Percentiles rank a stretch among this genome's conserved stretches.
These are phyloP conservation scores for Helicoverpa assulta DNA, from an alignment of 2,888 invertebrate species.

Conservation along the genomic window DNA sequence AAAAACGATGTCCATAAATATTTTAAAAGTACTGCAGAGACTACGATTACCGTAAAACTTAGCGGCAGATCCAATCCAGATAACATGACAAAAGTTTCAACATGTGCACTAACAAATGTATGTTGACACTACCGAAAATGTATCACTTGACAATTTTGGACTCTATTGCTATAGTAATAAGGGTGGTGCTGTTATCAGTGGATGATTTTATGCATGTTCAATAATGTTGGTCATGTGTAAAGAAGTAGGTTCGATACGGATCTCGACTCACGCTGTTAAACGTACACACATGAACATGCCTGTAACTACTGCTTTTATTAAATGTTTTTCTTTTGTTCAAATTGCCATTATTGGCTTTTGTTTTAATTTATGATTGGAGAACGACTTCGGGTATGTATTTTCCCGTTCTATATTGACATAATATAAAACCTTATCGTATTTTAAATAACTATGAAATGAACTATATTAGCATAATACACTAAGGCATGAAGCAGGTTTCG, in stretches of 20 bases:
- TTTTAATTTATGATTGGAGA: slow-evolving; percentile 54
- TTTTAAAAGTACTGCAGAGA: slow-evolving; percentile 69
- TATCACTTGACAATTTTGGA: slow-evolving; percentile 26
- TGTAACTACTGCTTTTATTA: slow-evolving; percentile 78
- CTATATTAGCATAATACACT: slow-evolving; percentile 36
- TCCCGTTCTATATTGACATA: slow-evolving; percentile 12
- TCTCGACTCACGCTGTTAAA: slow-evolving; percentile 76
- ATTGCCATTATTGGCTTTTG: slow-evolving; percentile 60
- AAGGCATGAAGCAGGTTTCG: slow-evolving; percentile 32
- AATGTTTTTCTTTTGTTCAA: slow-evolving; percentile 61
- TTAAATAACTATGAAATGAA: slow-evolving; percentile 39
- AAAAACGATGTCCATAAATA: slow-evolving; percentile 76
- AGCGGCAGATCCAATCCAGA: slow-evolving; percentile 81
- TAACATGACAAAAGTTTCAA: slow-evolving; percentile 83
- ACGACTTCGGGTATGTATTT: slow-evolving; percentile 29
- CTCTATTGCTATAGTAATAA: slow-evolving; percentile 23
- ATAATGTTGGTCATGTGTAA: slow-evolving; percentile 66
- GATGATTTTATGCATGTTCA: slow-evolving; percentile 14
- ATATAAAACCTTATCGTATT: slow-evolving; percentile 31
- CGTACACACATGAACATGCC: slow-evolving; percentile 75
- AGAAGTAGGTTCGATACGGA: slow-evolving; percentile 78
- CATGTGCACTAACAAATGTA: slow-evolving; percentile 67
- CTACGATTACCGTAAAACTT: slow-evolving; percentile 84
- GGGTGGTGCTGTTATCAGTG: background rate
- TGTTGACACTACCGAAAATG: slow-evolving; percentile 26